phyloP scores from a whole-genome alignment of 2,797 vertebrate genomes.

The Gila robusta region DNA sequence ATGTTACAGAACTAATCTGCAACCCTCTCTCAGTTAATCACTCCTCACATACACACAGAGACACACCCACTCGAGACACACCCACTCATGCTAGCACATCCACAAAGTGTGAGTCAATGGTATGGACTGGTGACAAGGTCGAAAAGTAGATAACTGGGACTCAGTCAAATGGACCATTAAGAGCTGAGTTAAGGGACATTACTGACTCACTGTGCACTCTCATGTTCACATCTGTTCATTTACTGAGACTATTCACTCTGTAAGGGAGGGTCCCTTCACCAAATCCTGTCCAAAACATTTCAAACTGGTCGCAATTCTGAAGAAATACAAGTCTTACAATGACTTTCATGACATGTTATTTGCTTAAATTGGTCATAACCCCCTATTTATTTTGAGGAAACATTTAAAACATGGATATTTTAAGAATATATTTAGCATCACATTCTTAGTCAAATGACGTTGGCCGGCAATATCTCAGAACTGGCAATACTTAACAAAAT shows the following conservation, averaged over 20 bases:
- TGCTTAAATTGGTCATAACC: background rate
- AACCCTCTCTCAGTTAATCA: conserved; percentile 34
- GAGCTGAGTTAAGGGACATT: conserved; percentile 63
- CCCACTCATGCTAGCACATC: conserved; percentile 26
- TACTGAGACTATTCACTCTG: background rate
- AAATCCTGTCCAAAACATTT: background rate
- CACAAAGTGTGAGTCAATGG: conserved; percentile 50
- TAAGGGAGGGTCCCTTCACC: background rate
- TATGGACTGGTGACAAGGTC: conserved; percentile 67
- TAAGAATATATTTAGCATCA: background rate
- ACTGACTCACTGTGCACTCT: conserved; percentile 25
- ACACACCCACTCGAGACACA: conserved; percentile 36
- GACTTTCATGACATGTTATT: background rate
- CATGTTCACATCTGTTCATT: conserved; percentile 27
- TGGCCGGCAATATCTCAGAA: background rate
- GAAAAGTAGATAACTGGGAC: conserved; percentile 69
- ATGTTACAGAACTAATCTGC: conserved; percentile 26
- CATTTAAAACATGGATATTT: background rate
- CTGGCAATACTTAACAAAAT: background rate
- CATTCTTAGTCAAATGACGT: background rate
- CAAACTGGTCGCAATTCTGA: background rate
- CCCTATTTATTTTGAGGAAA: background rate
- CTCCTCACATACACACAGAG: conserved; percentile 9
- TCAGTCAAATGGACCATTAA: conserved; percentile 67
- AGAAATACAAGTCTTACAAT: background rate